These are phyloP conservation scores for Hyperopisus bebe DNA, from an alignment of 2,113 vertebrate genomes.

Conservation along the genomic window DNA sequence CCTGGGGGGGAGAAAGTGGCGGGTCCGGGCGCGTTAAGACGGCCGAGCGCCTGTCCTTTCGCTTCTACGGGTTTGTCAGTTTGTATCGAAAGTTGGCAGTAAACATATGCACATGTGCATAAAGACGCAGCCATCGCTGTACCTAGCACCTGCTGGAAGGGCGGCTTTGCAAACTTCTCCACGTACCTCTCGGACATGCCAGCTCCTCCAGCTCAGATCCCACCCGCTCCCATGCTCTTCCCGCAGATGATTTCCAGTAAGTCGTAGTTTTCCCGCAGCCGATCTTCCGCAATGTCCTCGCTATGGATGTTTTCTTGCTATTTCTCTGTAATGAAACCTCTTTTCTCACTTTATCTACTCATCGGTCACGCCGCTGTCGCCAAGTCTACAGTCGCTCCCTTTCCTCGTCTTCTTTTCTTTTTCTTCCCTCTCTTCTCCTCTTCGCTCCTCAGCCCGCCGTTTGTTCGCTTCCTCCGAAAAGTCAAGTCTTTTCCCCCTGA, in stretches of 20 bases:
- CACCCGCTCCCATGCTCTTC: slow-evolving; percentile 1
- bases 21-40: not conserved
- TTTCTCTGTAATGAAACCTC: not conserved
- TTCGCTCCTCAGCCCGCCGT: slow-evolving; percentile 4
- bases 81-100: not conserved
- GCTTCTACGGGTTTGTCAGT: not conserved
- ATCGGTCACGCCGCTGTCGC: not conserved
- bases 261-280: not conserved
- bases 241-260: not conserved
- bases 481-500: slow-evolving; percentile 19
- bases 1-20: not conserved
- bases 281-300: not conserved
- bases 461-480: slow-evolving; percentile 16
- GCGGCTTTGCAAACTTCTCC: not conserved
- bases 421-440: not conserved
- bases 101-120: not conserved
- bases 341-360: not conserved
- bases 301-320: not conserved
- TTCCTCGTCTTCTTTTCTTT: not conserved
- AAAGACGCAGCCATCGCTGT: not conserved
- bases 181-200: slow-evolving; percentile 14
- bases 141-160: not conserved
- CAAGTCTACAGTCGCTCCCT: not conserved
- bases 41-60: not conserved
- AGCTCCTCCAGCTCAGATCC: slow-evolving; percentile 10